These are phyloP conservation scores for Phylloscopus trochiloides DNA, from an alignment of 2,113 vertebrate genomes.

Conservation along the genomic window DNA sequence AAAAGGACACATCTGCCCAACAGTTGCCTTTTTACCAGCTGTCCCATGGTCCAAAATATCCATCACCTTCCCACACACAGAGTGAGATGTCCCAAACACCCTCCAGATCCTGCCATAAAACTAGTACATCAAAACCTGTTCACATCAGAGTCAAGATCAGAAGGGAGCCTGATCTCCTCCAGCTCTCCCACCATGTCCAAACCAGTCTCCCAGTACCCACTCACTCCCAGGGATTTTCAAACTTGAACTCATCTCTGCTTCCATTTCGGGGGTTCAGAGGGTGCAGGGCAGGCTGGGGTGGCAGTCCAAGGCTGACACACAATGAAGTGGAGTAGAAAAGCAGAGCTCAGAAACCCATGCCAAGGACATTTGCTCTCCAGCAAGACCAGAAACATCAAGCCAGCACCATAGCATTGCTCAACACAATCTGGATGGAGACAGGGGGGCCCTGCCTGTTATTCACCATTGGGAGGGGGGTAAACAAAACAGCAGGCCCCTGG, in stretches of 20 bases:
- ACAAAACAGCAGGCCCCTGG: neutral
- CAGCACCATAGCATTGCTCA: neutral
- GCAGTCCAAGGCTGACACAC: neutral
- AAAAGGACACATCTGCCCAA: constrained; percentile 4
- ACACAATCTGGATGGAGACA: neutral
- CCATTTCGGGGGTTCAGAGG: neutral
- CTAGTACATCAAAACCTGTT: neutral
- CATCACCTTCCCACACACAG: neutral
- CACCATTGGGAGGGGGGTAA: accelerated
- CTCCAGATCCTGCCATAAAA: neutral
- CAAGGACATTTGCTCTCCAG: neutral
- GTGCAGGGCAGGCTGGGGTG: neutral
- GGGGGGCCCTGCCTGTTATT: neutral
- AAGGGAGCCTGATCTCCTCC: neutral
- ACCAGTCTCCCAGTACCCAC: neutral
- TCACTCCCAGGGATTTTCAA: neutral
- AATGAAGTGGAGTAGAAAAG: neutral
- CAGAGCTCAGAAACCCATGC: neutral
- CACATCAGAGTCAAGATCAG: neutral
- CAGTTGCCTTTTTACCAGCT: neutral
- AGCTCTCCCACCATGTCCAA: neutral
- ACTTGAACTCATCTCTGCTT: neutral
- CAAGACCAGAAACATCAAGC: neutral
- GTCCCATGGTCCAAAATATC: neutral
- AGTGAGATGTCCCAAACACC: neutral